Conservation (phyloP, 1,140 invertebrate species). For the Neelides sp. region DNA sequence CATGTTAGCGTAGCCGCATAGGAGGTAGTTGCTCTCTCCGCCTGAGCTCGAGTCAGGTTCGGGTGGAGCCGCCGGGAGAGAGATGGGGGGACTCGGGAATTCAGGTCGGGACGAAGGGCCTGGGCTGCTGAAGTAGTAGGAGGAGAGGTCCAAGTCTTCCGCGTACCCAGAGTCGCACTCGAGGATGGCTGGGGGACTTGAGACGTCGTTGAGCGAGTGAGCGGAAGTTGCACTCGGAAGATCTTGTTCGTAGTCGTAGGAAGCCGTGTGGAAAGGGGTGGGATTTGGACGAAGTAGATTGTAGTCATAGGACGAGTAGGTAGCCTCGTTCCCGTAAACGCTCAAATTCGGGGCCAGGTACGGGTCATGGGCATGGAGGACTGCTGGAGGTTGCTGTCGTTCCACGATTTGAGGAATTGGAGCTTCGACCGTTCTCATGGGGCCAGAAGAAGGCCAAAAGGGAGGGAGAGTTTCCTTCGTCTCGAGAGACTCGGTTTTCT, state of each 20-base stretch:
- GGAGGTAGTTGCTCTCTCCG: not conserved
- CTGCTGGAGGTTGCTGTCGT: no score
- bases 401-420: no score
- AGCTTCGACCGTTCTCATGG: no score
- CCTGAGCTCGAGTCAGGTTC: not conserved
- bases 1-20: not conserved
- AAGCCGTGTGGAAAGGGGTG: conserved; percentile 28
- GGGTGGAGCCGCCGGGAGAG: conserved; percentile 4
- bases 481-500: conserved; percentile 15
- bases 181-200: conserved; percentile 7
- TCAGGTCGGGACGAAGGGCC: not conserved
- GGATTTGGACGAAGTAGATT: conserved; percentile 20
- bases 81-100: not conserved
- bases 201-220: not conserved
- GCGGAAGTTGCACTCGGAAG: conserved; percentile 1
- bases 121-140: conserved; percentile 19
- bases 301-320: conserved; percentile 22
- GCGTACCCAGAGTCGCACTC: conserved; percentile 29
- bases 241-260: conserved; percentile 27
- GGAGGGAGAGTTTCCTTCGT: conserved; percentile 20
- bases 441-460: conserved; percentile 17
- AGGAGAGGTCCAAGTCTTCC: conserved; percentile 20
- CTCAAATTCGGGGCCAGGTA: conserved; percentile 17
- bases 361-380: conserved; percentile 11
- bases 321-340: conserved; percentile 3